phyloP scores from a whole-genome alignment of 2,797 vertebrate species.

The Coregonus sp. region DNA sequence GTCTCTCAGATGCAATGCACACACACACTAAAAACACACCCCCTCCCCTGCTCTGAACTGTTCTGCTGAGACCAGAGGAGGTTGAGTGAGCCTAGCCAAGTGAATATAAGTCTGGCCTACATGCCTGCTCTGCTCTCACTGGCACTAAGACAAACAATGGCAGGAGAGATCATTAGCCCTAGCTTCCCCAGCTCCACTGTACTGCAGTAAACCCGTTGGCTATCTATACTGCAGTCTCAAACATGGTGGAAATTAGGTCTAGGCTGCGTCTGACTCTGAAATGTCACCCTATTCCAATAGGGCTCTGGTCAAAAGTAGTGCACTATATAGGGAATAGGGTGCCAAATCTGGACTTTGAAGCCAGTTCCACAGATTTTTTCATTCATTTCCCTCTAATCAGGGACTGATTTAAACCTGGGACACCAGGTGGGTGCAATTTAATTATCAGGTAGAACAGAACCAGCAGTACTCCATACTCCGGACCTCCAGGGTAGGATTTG shows the following conservation, averaged over 20 bases:
- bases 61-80: neutral
- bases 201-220: no score
- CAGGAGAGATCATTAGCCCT: neutral
- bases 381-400: neutral
- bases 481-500: neutral
- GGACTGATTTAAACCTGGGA: neutral
- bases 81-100: neutral
- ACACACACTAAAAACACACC: neutral
- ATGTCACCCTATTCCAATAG: neutral
- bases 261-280: neutral
- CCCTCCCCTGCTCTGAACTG: neutral
- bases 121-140: neutral
- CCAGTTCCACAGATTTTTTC: no score
- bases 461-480: no score
- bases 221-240: no score
- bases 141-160: neutral
- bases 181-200: neutral
- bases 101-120: neutral
- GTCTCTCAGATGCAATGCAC: neutral
- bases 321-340: neutral
- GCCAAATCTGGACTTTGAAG: neutral
- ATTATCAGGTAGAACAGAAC: no score
- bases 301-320: neutral
- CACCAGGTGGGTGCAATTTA: neutral
- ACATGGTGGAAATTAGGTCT: neutral